Evolutionary conservation across 2,113 vertebrate genomes (phyloP).

Genomic region (Tachysurus vachellii): DNA sequence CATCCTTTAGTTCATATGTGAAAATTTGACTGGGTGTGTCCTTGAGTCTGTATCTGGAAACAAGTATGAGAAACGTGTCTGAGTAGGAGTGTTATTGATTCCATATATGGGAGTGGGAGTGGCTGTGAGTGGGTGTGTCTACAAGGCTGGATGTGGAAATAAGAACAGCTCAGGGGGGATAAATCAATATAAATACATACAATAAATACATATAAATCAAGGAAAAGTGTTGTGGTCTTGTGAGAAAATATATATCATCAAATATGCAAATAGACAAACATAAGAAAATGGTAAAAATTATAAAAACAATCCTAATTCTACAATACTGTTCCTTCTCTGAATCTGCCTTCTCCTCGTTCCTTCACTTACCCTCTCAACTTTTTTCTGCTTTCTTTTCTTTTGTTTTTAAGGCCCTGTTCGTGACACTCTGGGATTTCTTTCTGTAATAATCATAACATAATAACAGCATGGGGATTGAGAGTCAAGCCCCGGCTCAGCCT

Average conservation of each 20-base stretch:
- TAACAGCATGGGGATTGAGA: conserved; percentile 64
- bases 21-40: background rate
- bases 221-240: background rate
- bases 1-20: background rate
- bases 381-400: background rate
- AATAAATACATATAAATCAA: background rate
- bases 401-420: background rate
- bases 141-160: background rate
- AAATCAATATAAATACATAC: no score
- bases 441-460: background rate
- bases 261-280: background rate
- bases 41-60: background rate
- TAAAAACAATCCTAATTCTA: background rate
- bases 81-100: background rate
- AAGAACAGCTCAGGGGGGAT: background rate
- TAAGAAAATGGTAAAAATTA: background rate
- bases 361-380: background rate
- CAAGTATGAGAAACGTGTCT: background rate
- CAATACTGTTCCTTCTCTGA: background rate
- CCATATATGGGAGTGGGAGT: background rate
- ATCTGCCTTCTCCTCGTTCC: background rate
- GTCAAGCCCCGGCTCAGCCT: conserved; percentile 58
- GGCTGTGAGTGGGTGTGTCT: background rate
- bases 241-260: background rate
- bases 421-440: background rate